phyloP scores from a whole-genome alignment of 2,888 invertebrate species.

The Melipona beecheii region DNA sequence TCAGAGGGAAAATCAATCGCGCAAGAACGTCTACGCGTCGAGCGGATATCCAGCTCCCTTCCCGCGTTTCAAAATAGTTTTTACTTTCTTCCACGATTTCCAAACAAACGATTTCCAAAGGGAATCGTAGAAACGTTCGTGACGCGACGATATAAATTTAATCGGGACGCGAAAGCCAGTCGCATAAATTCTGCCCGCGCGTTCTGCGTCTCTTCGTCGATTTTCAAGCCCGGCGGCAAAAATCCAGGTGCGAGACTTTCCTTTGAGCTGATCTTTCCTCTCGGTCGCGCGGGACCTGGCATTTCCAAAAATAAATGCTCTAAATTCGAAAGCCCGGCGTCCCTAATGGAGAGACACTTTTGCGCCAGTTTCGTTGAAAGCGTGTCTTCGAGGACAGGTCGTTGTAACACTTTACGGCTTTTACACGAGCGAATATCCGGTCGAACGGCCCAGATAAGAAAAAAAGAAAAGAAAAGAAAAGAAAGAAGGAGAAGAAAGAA shows the following conservation, averaged over 20 bases:
- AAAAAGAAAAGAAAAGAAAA: neutral
- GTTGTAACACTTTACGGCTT: neutral
- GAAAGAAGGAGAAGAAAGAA: neutral
- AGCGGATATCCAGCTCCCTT: no score
- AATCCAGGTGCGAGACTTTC: neutral
- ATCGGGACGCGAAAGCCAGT: neutral
- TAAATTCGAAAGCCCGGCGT: neutral
- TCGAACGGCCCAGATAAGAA: neutral
- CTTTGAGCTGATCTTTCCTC: neutral
- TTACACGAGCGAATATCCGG: neutral
- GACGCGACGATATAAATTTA: neutral
- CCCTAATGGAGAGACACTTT: slow-evolving; percentile 11
- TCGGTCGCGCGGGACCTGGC: neutral
- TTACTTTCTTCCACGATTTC: no score
- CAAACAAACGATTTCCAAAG: no score
- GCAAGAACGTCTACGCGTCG: no score
- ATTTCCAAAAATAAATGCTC: slow-evolving; percentile 18
- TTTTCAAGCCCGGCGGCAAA: neutral
- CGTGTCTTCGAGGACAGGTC: slow-evolving; percentile 1
- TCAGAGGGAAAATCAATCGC: no score
- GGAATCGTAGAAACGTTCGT: no score
- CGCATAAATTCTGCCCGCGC: neutral
- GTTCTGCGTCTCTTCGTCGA: neutral
- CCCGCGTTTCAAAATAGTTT: no score
- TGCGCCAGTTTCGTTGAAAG: slow-evolving; percentile 2